Evolutionary conservation across 2,888 invertebrate genomes (phyloP), one percentile per base, ranked within the genome.

Genomic region (Acutogordius australiensis): DNA sequence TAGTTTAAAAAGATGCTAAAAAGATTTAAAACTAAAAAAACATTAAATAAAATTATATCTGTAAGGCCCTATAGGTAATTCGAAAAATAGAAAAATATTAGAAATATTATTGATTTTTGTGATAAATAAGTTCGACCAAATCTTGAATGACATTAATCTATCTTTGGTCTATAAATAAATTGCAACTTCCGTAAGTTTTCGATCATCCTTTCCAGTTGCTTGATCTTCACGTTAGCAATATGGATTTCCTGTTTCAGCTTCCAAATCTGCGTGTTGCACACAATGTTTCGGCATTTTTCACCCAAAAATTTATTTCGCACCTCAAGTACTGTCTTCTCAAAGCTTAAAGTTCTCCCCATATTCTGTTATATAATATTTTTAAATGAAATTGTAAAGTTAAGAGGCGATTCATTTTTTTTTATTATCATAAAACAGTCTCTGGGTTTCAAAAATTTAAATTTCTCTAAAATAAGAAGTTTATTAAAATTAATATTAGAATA

Each of bases 191-290:
- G n/a, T n/a, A n/a, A n/a, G n/a, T 37, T 23, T 51, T 51, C 51
- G 4, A 23, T 51, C n/a, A 51, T 80, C 69, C 81, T 82, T 68
- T 86, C 83, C 67, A 88, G 74, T 70, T 85, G 83, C 62, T 82
- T 79, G 66, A 85, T 82, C 67, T 83, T 78, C 66, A 84, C 76
- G 65, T 80, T 76, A 1, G 86, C 83, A 72, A 85, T 79, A 70
- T 86, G 85, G 65, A 88, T 76, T 70, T 88, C 85, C 69, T 86
- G 81, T 23, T 51, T 51, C 23, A 51, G 26, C 26, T 51, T 51
- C 51, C 51, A 51, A n/a, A 51, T 51, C 18, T 62, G 2, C 63
- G 58, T 27, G 27, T 27, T 51, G 28, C 61, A 62, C 13, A 60
- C 27, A 2, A 56, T 28, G 30, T 27, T 82, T 62, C 78, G 77